A percentile compares a stretch with the other conserved stretches of the same genome.
phyloP scores from a whole-genome alignment of 2,797 vertebrate species.

The Myioborus melanocephalus region DNA sequence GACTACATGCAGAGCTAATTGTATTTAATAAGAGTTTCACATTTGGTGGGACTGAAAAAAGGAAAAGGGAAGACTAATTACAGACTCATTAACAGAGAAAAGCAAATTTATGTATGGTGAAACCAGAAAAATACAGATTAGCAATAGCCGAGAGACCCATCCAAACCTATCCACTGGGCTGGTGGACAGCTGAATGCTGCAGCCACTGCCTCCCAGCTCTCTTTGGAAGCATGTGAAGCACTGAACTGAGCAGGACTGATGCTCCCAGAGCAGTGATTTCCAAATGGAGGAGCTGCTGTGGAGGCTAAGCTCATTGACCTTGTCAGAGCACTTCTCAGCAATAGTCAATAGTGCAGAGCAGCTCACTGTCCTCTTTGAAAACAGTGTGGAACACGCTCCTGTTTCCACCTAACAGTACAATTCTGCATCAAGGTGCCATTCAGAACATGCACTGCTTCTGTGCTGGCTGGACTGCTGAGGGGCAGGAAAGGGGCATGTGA shows the following conservation, averaged over 20 bases:
- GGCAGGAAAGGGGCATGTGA: not conserved
- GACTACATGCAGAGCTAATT: not conserved
- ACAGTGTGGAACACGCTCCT: not conserved
- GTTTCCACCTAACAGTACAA: not conserved
- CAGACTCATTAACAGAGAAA: not conserved
- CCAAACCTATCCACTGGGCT: not conserved
- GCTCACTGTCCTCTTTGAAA: not conserved
- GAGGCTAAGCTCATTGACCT: not conserved
- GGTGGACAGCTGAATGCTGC: not conserved
- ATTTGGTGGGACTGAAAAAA: not conserved
- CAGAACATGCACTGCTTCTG: not conserved
- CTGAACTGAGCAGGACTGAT: not conserved
- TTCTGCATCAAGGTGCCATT: not conserved
- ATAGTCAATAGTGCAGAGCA: not conserved
- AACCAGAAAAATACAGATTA: not conserved
- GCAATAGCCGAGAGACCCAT: not conserved
- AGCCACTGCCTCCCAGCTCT: not conserved
- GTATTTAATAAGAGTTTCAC: not conserved
- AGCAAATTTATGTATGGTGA: not conserved
- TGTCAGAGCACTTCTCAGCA: not conserved
- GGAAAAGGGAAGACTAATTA: not conserved
- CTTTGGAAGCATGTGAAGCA: not conserved
- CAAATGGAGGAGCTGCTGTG: not conserved
- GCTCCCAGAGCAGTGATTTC: not conserved
- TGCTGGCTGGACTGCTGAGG: not conserved